Evolutionary conservation across 2,888 invertebrate species (phyloP).

Genomic region (Pilophorus perplexus): DNA sequence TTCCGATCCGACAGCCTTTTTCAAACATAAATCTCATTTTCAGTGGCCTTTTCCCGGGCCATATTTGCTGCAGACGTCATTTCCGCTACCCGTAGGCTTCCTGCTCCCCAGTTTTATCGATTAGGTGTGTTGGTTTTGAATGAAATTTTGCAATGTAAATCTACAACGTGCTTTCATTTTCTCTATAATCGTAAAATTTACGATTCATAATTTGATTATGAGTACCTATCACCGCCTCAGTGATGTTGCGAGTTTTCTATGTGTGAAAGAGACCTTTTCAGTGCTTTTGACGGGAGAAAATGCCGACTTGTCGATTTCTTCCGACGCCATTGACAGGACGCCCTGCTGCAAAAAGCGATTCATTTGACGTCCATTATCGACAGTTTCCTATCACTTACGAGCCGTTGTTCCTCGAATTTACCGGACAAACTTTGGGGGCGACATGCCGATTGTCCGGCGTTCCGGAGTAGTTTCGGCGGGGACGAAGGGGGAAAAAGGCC

Average conservation of each 20-base stretch:
- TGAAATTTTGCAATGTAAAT: too few relatives aligned
- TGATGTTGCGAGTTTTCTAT: too few relatives aligned
- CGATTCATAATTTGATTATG: too few relatives aligned
- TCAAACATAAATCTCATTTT: neutral
- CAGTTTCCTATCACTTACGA: constrained; percentile 38
- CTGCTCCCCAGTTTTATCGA: too few relatives aligned
- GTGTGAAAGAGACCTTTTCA: too few relatives aligned
- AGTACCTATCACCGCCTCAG: too few relatives aligned
- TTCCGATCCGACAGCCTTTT: neutral
- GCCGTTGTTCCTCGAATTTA: constrained; percentile 1
- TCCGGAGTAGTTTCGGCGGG: neutral
- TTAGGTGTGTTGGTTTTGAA: too few relatives aligned
- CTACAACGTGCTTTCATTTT: too few relatives aligned
- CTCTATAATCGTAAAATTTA: too few relatives aligned
- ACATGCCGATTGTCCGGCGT: constrained; percentile 7
- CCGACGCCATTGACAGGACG: neutral
- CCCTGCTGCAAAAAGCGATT: constrained; percentile 22
- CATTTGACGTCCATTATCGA: constrained; percentile 35
- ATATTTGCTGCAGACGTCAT: too few relatives aligned
- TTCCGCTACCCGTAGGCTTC: too few relatives aligned
- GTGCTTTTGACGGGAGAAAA: neutral
- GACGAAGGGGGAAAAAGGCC: neutral
- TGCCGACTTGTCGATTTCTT: constrained; percentile 11
- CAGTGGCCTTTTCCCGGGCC: neutral
- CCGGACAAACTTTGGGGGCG: constrained; percentile 1